Evolutionary conservation across 2,113 vertebrate species (phyloP).

Genomic region (Vulpes ferrilata): DNA sequence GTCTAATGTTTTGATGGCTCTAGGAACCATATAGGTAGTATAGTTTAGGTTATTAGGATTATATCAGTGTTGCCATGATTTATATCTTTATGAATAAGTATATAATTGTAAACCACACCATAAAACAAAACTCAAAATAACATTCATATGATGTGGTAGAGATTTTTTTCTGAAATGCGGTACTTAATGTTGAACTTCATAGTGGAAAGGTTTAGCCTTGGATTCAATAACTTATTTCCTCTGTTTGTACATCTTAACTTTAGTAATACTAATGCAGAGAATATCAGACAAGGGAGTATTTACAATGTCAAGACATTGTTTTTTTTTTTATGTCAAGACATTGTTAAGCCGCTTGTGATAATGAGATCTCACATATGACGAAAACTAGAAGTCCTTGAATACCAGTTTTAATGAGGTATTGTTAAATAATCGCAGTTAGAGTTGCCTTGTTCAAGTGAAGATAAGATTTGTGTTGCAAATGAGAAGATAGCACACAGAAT

Average conservation of each 20-base stretch:
- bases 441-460: not conserved
- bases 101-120: not conserved
- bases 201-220: slow-evolving; percentile 20
- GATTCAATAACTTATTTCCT: not conserved
- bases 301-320: slow-evolving; percentile 10
- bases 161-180: not conserved
- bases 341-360: not conserved
- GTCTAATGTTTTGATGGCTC: not conserved
- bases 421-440: slow-evolving; percentile 1
- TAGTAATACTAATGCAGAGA: not conserved
- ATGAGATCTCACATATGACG: not conserved
- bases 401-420: not conserved
- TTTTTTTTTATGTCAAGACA: not conserved
- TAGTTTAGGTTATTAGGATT: not conserved
- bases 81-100: not conserved
- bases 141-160: slow-evolving; percentile 26
- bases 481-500: not conserved
- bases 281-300: not conserved
- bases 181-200: not conserved
- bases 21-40: not conserved
- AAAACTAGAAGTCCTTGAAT: not conserved
- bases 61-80: not conserved
- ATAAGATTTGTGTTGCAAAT: not conserved
- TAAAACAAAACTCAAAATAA: slow-evolving; percentile 27
- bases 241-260: slow-evolving; percentile 7